Conservation (phyloP, 2,113 vertebrate genomes). For the Dascyllus trimaculatus region DNA sequence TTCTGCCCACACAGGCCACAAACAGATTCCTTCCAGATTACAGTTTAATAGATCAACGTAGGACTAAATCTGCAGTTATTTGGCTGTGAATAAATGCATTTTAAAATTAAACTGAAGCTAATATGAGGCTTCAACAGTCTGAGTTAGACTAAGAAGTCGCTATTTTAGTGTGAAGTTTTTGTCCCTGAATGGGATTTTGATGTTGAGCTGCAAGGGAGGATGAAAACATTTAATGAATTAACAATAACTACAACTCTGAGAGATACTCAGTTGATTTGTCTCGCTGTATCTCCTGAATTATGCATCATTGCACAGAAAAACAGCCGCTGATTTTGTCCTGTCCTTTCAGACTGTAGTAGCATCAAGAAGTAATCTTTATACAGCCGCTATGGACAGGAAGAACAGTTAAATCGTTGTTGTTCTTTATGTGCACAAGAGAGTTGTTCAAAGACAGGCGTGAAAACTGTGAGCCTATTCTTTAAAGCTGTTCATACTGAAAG, state of each 20-base stretch:
- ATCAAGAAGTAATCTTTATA: conserved; percentile 1
- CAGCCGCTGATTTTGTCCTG: not conserved
- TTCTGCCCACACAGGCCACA: not conserved
- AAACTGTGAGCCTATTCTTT: conserved; percentile 19
- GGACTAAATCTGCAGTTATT: not conserved
- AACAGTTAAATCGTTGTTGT: not conserved
- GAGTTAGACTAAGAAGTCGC: not conserved
- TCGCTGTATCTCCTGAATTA: not conserved
- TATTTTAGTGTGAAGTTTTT: not conserved
- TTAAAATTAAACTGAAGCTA: not conserved
- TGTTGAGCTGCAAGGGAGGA: too few relatives aligned
- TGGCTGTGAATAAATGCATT: too few relatives aligned
- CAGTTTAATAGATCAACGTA: not conserved
- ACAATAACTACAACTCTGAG: too few relatives aligned
- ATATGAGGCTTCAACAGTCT: not conserved
- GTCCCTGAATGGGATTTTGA: too few relatives aligned
- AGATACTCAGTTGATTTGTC: not conserved
- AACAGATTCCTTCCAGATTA: not conserved
- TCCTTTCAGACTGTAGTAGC: not conserved
- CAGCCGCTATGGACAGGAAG: not conserved
- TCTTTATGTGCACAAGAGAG: not conserved
- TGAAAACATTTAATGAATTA: too few relatives aligned
- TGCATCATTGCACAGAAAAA: not conserved
- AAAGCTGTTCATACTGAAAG: conserved; percentile 27
- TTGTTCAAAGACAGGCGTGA: not conserved